Evolutionary conservation across 1,140 invertebrate species (phyloP).

Genomic region (Conus betulinus): DNA sequence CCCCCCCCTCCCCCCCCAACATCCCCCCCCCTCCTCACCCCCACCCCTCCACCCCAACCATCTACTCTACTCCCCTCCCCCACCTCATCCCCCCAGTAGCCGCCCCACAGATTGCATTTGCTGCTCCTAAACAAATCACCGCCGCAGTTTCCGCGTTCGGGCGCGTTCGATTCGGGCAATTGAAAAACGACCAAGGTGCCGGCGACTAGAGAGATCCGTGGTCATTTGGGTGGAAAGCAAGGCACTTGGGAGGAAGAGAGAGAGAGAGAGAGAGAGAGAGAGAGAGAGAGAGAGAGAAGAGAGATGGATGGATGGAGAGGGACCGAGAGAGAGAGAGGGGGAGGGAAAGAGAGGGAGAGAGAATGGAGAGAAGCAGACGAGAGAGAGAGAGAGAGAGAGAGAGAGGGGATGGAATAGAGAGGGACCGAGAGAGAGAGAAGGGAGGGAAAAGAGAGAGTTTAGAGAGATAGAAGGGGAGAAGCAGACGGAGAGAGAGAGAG

Average conservation of each 20-base stretch:
- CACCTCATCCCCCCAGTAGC: background rate
- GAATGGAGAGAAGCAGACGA: background rate
- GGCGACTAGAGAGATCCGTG: background rate
- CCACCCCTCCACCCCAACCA: background rate
- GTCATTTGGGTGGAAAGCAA: conserved; percentile 11
- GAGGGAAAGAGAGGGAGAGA: too few relatives aligned
- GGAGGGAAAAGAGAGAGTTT: background rate
- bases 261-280: background rate
- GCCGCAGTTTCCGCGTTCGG: conserved; percentile 25
- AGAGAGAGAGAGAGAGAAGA: background rate
- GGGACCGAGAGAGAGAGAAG: background rate
- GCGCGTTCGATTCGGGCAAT: conserved; percentile 30
- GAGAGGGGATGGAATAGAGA: background rate
- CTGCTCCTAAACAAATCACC: conserved; percentile 31
- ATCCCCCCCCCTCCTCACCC: background rate
- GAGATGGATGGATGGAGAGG: too few relatives aligned
- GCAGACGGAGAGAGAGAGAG: background rate
- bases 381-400: background rate
- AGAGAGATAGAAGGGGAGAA: too few relatives aligned
- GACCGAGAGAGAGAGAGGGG: too few relatives aligned
- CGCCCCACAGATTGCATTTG: conserved; percentile 15
- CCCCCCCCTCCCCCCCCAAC: too few relatives aligned
- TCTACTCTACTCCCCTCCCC: background rate
- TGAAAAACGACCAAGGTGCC: conserved; percentile 13
- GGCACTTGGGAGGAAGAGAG: background rate